Conservation (phyloP, 2,888 invertebrate species). For the Phoenoteleia sp. region DNA sequence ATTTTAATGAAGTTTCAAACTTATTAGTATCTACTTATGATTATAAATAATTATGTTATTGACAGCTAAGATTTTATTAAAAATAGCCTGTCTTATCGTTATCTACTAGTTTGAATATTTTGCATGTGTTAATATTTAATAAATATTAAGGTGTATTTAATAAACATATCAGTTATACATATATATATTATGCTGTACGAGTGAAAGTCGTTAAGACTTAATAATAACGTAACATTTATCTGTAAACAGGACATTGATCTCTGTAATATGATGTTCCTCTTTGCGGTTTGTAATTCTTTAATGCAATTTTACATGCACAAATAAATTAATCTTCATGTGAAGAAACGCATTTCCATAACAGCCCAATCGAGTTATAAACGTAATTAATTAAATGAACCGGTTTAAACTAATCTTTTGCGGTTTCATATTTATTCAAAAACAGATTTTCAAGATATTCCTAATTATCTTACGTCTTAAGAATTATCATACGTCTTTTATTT, state of each 20-base stretch:
- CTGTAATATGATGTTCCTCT: constrained; percentile 18
- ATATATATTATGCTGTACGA: constrained; percentile 13
- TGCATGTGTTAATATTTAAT: constrained; percentile 6
- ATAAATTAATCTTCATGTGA: constrained; percentile 7
- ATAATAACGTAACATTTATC: constrained; percentile 31
- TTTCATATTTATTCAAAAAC: background rate
- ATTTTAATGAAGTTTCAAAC: no score
- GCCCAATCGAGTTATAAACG: background rate
- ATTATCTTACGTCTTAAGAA: no score
- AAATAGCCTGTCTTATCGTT: no score
- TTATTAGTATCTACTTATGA: no score
- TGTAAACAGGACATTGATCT: constrained; percentile 28
- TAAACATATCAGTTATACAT: constrained; percentile 6
- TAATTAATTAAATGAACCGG: constrained; percentile 27
- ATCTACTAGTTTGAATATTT: no score
- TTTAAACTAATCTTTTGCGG: constrained; percentile 16
- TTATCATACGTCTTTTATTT: no score
- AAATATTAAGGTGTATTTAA: constrained; percentile 7
- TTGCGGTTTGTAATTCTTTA: constrained; percentile 5
- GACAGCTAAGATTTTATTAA: no score
- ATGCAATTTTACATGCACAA: constrained; percentile 6
- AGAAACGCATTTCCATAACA: constrained; percentile 27
- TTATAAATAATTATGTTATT: no score
- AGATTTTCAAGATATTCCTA: no score
- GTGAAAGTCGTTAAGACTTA: constrained; percentile 17